Base-by-base conservation (phyloP, 2,888 invertebrate species). In the Parelbella ahira region DNA sequence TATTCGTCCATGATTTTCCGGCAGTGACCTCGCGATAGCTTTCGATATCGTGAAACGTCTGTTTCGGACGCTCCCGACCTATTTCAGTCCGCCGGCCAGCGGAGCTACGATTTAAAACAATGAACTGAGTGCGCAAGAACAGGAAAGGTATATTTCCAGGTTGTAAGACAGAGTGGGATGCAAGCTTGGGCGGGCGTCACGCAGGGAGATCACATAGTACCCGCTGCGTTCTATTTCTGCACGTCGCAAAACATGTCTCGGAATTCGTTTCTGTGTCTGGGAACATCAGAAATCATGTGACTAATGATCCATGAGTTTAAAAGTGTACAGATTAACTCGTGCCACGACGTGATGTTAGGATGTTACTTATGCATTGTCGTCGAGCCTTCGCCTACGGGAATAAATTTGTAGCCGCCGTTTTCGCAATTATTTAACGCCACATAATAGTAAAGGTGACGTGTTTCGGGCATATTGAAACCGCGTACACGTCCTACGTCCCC, bases 251-350 rank as follows among this genome's bases (percentile, higher is more conserved):
- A 82, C 82, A 83, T 84, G 86, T 86, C 86, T 86, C 86, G 86
- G 83, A 83, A 84, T 84, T 80, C 80, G 79, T 79, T 84, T 80
- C 80, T 80, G 75, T 80, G 82, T 86, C 84, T 83, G 79, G 77
- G 72, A 80, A 76, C 74, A 82, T 81, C 68, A 79, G 69, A 73
- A 81, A 81, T 82, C 81, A 83, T 80, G 84, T 84, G 84, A 84
- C 82, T 84, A 82, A 86, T 81, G 77, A 74, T 73, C 42, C 37
- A 46, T 9, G 33, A 45, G 39, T 34, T 33, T 27, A 29, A 25
- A 39, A 36, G 28, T 43, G 34, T 61, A 50, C 50, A 53, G 47
- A 61, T 58, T 58, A 56, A 56, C 56, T 49, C 52, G 50, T 44
- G 33, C 30, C 45, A 32, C 8, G 37, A 27, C 44, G 51, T 24